Percentiles rank a stretch among this genome's conserved stretches.
Conservation (phyloP, 2,797 vertebrate species). For the Naso thynnoides region DNA sequence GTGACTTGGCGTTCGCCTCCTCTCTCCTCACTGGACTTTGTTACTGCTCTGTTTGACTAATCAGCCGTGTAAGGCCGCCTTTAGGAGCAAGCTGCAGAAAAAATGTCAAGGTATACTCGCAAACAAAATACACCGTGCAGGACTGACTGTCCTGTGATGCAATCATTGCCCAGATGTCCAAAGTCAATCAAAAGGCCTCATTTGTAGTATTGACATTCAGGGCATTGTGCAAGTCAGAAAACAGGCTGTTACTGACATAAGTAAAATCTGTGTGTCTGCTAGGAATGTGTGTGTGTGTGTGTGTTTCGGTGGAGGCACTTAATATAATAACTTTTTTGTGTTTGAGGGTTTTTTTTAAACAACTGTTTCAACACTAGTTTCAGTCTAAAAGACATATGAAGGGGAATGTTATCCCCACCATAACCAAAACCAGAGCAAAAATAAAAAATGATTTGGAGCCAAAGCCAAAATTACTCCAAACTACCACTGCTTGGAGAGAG, state of each 20-base stretch:
- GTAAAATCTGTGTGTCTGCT: slow-evolving; percentile 19
- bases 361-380: slow-evolving; percentile 1
- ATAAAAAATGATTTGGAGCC: slow-evolving; percentile 32
- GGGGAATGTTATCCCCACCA: background rate
- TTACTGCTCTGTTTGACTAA: slow-evolving; percentile 27
- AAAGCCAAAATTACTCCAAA: slow-evolving; percentile 44
- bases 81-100: slow-evolving; percentile 9
- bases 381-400: background rate
- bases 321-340: background rate
- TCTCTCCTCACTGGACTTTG: slow-evolving; percentile 44
- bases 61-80: slow-evolving; percentile 11
- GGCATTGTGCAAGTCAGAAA: slow-evolving; percentile 16
- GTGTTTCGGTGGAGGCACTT: background rate
- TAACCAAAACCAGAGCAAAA: slow-evolving; percentile 38
- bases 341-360: background rate
- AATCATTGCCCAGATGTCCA: slow-evolving; percentile 12
- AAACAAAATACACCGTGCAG: slow-evolving; percentile 1
- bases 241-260: slow-evolving; percentile 5
- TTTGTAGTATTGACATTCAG: background rate
- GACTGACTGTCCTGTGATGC: background rate
- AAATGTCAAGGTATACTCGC: slow-evolving; percentile 17
- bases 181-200: slow-evolving; percentile 8
- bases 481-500: slow-evolving; percentile 2
- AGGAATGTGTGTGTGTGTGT: background rate
- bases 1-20: background rate